Percentiles rank a stretch among this genome's conserved stretches.
Evolutionary conservation across 2,888 invertebrate genomes (phyloP).

Genomic region (Aporophyla lueneburgensis): DNA sequence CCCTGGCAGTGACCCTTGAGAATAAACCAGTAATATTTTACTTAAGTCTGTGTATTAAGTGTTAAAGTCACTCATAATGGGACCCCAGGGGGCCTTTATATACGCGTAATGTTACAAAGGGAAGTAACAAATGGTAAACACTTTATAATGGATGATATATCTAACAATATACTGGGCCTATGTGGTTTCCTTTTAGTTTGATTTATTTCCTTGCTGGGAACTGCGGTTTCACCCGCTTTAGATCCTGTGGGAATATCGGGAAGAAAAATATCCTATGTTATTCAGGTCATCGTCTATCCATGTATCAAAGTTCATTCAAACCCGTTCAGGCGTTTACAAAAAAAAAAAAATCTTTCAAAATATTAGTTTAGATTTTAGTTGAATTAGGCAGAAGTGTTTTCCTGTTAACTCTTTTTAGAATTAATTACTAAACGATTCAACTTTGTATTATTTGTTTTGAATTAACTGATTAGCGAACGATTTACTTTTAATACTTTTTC

Average conservation of each 20-base stretch:
- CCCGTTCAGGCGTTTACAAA: too few species aligned
- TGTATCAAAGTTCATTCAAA: too few species aligned
- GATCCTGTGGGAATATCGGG: too few species aligned
- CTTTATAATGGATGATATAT: not conserved
- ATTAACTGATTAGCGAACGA: not conserved
- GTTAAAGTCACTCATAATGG: conserved; percentile 3
- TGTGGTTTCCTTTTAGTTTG: not conserved
- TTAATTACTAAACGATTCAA: not conserved
- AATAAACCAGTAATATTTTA: not conserved
- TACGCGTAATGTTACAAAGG: not conserved
- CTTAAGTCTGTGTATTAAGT: not conserved
- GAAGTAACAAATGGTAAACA: not conserved
- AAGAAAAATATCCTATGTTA: too few species aligned
- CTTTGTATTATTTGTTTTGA: not conserved
- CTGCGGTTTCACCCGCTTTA: too few species aligned
- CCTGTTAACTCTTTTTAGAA: too few species aligned
- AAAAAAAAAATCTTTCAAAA: too few species aligned
- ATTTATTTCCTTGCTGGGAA: too few species aligned
- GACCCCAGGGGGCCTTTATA: conserved; percentile 2
- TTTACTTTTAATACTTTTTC: too few species aligned
- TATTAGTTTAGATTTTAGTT: too few species aligned
- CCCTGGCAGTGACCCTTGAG: not conserved
- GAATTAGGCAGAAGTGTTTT: too few species aligned
- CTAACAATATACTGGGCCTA: not conserved
- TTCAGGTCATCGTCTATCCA: too few species aligned